Base-by-base conservation (phyloP, 2,888 invertebrate species). In the Microdon myrmicae region DNA sequence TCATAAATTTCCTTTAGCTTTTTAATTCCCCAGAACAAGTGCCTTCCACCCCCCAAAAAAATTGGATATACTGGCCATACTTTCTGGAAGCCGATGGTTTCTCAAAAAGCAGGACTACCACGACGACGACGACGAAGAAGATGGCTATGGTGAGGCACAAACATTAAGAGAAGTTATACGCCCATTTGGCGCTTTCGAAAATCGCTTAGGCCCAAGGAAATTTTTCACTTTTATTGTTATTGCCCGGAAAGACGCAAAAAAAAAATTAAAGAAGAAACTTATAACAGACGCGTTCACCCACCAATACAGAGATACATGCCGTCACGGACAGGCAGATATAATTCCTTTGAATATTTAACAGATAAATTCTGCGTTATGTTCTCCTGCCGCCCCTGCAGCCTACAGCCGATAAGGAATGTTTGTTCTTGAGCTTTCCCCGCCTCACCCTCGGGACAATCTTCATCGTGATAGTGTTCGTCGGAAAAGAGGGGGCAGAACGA, bases 151-250 rank as follows among this genome's bases (percentile, higher is more conserved):
- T 53, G 53, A 47, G 41, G 53, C 48, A 54, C 43, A 54, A 47
- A 53, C 54, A 66, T 66, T 66, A 54, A 66, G 59, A 66, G 53
- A 66, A 66, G 66, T 66, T 66, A 59, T 66, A 66, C 66, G 53
- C 59, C 66, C 66, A 66, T 66, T 66, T 66, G 66, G 66, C 53
- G 66, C 66, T 66, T 66, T 66, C 66, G 66, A 66, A 66, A 59
- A 66, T 66, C 66, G 66, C 59, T 66, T 66, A 66, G 66, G 66
- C 66, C 53, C 53, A 54, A 35, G 44, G 59, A 66, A 66, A 66
- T 66, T 66, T 66, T 66, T 66, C 66, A 66, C 66, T 66, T 66
- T 66, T 66, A 66, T 66, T 66, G 66, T 66, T 66, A 66, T 66
- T 66, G 66, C 66, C 31, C 19, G 35, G n/a, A 28, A 64, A 51